Evolutionary conservation across 2,113 vertebrate genomes (phyloP).

Genomic region (Ailuropoda melanoleuca): DNA sequence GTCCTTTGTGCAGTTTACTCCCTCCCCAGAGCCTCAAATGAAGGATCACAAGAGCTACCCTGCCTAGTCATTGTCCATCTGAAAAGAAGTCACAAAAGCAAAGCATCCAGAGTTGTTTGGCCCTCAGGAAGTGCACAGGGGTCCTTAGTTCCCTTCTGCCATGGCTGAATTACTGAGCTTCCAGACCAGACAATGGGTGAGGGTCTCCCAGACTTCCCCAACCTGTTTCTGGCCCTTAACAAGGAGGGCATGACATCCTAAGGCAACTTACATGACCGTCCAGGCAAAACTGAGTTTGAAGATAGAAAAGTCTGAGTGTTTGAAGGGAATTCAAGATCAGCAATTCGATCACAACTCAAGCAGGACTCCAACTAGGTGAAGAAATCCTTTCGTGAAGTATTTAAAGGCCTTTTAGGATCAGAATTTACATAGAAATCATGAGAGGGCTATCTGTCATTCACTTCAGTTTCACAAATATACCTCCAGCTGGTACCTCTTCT

Average conservation of each 20-base stretch:
- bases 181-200: not conserved
- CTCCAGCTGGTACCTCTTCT: not conserved
- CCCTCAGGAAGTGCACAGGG: not conserved
- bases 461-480: not conserved
- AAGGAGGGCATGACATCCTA: not conserved
- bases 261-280: not conserved
- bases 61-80: not conserved
- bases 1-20: not conserved
- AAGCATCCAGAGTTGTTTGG: not conserved
- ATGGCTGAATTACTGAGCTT: not conserved
- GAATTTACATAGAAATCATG: not conserved
- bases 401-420: not conserved
- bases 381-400: not conserved
- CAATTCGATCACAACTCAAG: not conserved
- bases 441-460: not conserved
- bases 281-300: not conserved
- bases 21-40: not conserved
- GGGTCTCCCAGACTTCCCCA: not conserved
- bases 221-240: not conserved
- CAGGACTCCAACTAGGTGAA: not conserved
- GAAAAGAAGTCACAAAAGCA: not conserved
- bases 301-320: not conserved
- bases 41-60: not conserved
- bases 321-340: not conserved
- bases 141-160: not conserved